Evolutionary conservation across 2,888 invertebrate species (phyloP).

Genomic region (Clunio marinus): DNA sequence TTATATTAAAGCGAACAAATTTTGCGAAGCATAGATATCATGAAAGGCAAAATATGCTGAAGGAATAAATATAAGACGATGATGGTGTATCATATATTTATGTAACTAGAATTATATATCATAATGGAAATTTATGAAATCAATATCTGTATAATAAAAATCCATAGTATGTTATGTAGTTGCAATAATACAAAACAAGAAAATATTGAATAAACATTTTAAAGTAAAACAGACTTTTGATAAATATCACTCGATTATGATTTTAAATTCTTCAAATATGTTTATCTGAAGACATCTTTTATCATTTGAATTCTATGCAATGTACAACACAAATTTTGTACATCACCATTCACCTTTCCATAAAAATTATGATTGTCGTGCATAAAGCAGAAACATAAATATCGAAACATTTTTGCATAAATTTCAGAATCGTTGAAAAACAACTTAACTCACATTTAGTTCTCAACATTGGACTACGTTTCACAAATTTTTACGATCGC

Average conservation of each 20-base stretch:
- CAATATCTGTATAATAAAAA: constrained; percentile 23
- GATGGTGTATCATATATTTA: constrained; percentile 24
- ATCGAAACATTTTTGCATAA: not conserved
- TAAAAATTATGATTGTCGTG: constrained; percentile 1
- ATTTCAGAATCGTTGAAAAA: not conserved
- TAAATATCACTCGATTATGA: too few relatives aligned
- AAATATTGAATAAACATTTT: constrained; percentile 27
- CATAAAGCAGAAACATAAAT: constrained; percentile 26
- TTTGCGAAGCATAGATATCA: not conserved
- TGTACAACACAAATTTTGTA: constrained; percentile 25
- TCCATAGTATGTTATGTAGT: constrained; percentile 34
- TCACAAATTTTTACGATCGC: constrained; percentile 1
- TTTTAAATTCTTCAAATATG: too few relatives aligned
- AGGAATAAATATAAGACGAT: not conserved
- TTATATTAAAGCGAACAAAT: not conserved
- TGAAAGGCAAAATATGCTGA: not conserved
- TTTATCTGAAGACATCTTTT: too few relatives aligned
- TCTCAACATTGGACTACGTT: not conserved
- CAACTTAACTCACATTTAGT: constrained; percentile 8
- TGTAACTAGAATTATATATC: constrained; percentile 19
- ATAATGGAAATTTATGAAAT: constrained; percentile 17
- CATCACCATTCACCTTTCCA: not conserved
- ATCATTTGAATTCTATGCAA: too few relatives aligned
- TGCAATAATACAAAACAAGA: constrained; percentile 28
- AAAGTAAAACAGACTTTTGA: constrained; percentile 2